These are phyloP conservation scores for Adelphocoris suturalis DNA, from an alignment of 2,888 invertebrate species.

Conservation along the genomic window DNA sequence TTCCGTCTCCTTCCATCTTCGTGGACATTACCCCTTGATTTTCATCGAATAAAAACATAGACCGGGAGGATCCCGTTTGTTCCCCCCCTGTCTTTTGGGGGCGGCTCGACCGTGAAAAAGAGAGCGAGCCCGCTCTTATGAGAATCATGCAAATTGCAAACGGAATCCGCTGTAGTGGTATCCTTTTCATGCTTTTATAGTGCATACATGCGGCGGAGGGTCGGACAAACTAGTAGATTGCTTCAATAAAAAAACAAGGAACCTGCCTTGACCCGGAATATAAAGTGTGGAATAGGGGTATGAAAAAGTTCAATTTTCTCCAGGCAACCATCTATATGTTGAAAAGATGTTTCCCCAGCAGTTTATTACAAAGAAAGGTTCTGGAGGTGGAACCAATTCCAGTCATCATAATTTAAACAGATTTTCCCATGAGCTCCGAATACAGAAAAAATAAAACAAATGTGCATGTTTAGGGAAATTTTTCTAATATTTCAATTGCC, in stretches of 20 bases:
- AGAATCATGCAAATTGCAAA: conserved; percentile 58
- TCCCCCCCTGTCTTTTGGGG: not conserved
- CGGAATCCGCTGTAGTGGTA: conserved; percentile 20
- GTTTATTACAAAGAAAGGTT: not conserved
- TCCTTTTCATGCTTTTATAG: conserved; percentile 33
- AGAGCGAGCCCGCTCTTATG: not conserved
- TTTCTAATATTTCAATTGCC: too few relatives aligned
- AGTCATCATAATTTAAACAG: too few relatives aligned
- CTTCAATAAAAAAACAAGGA: conserved; percentile 20
- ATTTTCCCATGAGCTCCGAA: too few relatives aligned
- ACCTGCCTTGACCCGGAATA: conserved; percentile 43
- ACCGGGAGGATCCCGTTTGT: not conserved
- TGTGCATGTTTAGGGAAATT: too few relatives aligned
- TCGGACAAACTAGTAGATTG: conserved; percentile 36
- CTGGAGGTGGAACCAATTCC: too few relatives aligned
- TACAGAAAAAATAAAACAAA: too few relatives aligned
- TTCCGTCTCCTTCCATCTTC: not conserved
- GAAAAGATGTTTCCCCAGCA: not conserved
- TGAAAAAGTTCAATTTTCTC: conserved; percentile 3
- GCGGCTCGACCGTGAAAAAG: conserved; percentile 20
- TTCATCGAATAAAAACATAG: conserved; percentile 7
- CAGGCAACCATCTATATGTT: not conserved
- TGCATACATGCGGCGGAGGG: not conserved
- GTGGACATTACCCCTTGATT: not conserved
- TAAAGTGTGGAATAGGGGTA: conserved; percentile 15